Percentiles rank a stretch among this genome's conserved stretches.
Evolutionary conservation across 2,113 vertebrate genomes (phyloP).

Genomic region (Pontoporia blainvillei): DNA sequence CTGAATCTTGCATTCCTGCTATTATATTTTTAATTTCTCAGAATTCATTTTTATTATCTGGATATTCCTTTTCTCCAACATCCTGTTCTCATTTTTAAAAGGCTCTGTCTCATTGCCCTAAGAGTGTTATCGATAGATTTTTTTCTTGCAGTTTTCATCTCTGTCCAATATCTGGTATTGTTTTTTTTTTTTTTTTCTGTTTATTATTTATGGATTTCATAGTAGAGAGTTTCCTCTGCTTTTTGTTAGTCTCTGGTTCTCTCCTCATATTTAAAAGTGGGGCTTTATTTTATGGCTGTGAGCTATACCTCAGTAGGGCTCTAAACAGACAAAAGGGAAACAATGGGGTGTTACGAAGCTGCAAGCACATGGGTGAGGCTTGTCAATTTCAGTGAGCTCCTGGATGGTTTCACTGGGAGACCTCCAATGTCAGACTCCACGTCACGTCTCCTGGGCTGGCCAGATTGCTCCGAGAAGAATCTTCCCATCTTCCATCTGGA

Average conservation of each 20-base stretch:
- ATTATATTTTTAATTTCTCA: not conserved
- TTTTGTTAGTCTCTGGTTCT: not conserved
- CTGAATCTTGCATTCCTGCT: not conserved
- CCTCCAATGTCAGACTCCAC: not conserved
- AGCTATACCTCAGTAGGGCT: not conserved
- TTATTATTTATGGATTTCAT: not conserved
- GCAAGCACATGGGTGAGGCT: not conserved
- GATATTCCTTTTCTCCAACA: not conserved
- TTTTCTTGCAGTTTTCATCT: not conserved
- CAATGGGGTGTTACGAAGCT: not conserved
- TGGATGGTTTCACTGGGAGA: not conserved
- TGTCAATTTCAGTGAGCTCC: not conserved
- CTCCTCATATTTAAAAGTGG: not conserved
- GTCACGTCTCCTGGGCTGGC: not conserved
- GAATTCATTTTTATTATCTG: not conserved
- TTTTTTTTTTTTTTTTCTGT: not conserved
- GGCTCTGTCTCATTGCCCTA: not conserved
- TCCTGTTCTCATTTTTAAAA: not conserved
- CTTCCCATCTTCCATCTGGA: not conserved
- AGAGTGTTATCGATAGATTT: not conserved
- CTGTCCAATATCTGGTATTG: not conserved
- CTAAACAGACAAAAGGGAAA: not conserved
- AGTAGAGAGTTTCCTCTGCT: not conserved
- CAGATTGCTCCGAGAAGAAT: not conserved
- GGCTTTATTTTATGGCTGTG: not conserved